Percentiles rank a stretch among this genome's conserved stretches.
phyloP scores from a whole-genome alignment of 2,113 vertebrate species.

The Leptobrachium leishanense region DNA sequence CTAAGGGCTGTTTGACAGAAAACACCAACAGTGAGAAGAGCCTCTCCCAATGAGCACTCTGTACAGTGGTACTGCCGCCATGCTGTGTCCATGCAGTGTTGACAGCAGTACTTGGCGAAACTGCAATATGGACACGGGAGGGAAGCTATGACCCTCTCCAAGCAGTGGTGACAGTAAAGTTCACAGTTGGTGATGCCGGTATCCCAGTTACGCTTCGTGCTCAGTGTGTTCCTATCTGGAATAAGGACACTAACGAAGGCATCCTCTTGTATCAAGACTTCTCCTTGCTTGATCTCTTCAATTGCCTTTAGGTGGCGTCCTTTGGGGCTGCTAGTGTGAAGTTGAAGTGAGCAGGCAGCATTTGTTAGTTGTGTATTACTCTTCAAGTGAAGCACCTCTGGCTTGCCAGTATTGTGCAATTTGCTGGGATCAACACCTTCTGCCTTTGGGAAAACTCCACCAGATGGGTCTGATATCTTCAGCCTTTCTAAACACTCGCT shows the following conservation, averaged over 20 bases:
- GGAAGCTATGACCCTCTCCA: conserved; percentile 63
- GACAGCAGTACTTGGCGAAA: conserved; percentile 83
- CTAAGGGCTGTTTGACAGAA: conserved; percentile 85
- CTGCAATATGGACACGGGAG: conserved; percentile 82
- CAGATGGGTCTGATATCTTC: conserved; percentile 47
- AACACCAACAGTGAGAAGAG: conserved; percentile 76
- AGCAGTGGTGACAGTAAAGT: conserved; percentile 82
- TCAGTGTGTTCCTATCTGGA: conserved; percentile 62
- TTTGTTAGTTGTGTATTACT: conserved; percentile 54
- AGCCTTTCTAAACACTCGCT: conserved; percentile 73
- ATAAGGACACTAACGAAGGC: conserved; percentile 85
- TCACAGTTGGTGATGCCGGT: conserved; percentile 59
- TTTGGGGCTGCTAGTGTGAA: conserved; percentile 68
- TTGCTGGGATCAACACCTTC: conserved; percentile 52
- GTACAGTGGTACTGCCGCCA: conserved; percentile 81
- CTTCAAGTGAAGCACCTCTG: conserved; percentile 48
- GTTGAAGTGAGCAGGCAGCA: conserved; percentile 63
- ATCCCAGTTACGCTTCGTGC: conserved; percentile 48
- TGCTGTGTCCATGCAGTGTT: conserved; percentile 69
- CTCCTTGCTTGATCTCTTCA: conserved; percentile 73
- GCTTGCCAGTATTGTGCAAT: conserved; percentile 41
- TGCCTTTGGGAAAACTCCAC: not conserved
- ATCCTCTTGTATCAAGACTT: conserved; percentile 77
- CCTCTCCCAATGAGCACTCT: conserved; percentile 78
- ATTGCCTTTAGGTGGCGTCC: conserved; percentile 81